Evolutionary conservation across 2,888 invertebrate genomes (phyloP), one percentile per base, ranked within the genome.

Genomic region (Ichneumon xanthorius): DNA sequence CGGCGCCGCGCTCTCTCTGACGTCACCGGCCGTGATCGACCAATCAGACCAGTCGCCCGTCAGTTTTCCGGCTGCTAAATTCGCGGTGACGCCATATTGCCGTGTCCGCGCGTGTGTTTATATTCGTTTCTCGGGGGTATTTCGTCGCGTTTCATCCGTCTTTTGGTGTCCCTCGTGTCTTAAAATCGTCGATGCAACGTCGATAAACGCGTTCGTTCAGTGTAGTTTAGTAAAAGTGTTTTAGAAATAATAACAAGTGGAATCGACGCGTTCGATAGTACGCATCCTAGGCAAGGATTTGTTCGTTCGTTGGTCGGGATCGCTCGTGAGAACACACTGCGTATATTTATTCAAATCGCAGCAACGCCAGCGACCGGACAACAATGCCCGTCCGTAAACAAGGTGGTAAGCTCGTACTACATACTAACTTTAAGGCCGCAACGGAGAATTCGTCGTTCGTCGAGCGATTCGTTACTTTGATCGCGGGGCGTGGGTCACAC

Each of bases 311-410:
- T 76, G 22, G 65, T 76, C 50, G 40, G 76, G 63, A 50, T 68
- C 30, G 4, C 65, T 63, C 67, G 79, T 77, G 45, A n/a, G 40
- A 68, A 40, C 16, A 80, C 58, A 45, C 78, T 45, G 55, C 61
- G 70, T 61, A 53, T n/a, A 37, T 81, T 50, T 58, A 65, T 70
- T 80, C 77, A 71, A 73, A 85, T 76, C 55, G 68, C 70, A 78
- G 72, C 83, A 58, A 63, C 33, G 30, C 63, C 30, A 30, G 30
- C 63, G 14, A 14, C 63, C 58, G 86, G 80, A 81, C 78, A 80
- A 92, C 94, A 95, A 96, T 96, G 96, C 96, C 96, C 94, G 96
- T 96, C 94, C 96, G 96, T 94, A 96, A 96, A 95, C 96, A 96
- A 96, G 96, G 96, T 96, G 94, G 95, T 94, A 94, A 93, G 93